These are phyloP conservation scores for Lepidochrysops patricia DNA, from an alignment of 2,888 invertebrate species.

Conservation along the genomic window DNA sequence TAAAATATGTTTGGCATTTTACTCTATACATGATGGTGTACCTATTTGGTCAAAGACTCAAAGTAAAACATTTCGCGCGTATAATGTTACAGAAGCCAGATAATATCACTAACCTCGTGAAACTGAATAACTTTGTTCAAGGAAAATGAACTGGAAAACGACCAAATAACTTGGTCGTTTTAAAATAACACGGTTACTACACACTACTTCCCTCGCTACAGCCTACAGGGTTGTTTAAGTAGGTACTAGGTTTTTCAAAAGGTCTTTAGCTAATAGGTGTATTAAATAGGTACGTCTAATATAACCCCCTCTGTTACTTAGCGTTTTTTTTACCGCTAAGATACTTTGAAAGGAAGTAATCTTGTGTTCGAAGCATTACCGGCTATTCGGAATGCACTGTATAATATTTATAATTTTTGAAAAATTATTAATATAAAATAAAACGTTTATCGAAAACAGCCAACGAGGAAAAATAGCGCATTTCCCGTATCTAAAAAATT, in stretches of 20 bases:
- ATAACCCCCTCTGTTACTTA: too few relatives aligned
- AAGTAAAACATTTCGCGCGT: slow-evolving; percentile 10
- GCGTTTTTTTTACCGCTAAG: too few relatives aligned
- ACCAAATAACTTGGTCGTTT: not conserved
- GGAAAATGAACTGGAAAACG: not conserved
- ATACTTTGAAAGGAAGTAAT: too few relatives aligned
- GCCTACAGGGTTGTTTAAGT: too few relatives aligned
- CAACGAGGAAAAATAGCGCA: not conserved
- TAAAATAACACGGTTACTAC: too few relatives aligned
- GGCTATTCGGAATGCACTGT: too few relatives aligned
- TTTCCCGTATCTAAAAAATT: not conserved
- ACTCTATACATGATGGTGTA: not conserved
- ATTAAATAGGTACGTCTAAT: too few relatives aligned
- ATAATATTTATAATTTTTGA: too few relatives aligned
- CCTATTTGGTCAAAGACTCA: not conserved
- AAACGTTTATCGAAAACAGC: not conserved
- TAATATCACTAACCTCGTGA: not conserved
- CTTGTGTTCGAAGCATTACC: too few relatives aligned
- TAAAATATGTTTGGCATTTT: not conserved
- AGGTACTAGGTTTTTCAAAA: too few relatives aligned
- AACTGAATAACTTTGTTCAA: not conserved
- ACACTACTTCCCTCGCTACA: too few relatives aligned
- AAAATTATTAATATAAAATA: not conserved
- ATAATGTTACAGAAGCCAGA: slow-evolving; percentile 5
- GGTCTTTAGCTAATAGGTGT: too few relatives aligned